Evolutionary conservation across 2,113 vertebrate genomes (phyloP).

Genomic region (Ictalurus furcatus): DNA sequence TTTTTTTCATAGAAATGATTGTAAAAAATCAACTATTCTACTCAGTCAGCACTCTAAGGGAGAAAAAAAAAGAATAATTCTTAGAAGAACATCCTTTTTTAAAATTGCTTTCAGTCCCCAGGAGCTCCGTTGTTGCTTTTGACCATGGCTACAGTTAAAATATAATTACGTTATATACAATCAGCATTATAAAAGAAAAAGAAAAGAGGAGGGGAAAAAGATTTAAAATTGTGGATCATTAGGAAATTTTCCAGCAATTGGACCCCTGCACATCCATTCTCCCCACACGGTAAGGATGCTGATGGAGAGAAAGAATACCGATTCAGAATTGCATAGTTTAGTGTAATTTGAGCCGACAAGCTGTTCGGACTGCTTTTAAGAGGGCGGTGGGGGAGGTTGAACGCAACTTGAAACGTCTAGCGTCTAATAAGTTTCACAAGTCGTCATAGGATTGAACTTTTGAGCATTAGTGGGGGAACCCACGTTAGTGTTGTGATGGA

Average conservation of each 20-base stretch:
- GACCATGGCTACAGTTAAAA: not conserved
- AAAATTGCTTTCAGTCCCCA: not conserved
- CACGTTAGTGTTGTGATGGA: not conserved
- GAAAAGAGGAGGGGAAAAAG: accelerated
- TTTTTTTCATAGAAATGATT: not conserved
- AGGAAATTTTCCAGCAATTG: not conserved
- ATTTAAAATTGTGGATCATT: not conserved
- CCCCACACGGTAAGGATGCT: not conserved
- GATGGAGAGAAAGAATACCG: not conserved
- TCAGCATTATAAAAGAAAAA: not conserved
- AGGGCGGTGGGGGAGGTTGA: too few relatives aligned
- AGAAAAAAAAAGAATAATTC: not conserved
- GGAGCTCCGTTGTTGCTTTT: not conserved
- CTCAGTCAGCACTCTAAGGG: not conserved
- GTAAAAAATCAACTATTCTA: not conserved
- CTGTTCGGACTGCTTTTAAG: not conserved
- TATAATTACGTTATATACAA: not conserved
- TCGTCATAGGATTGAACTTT: not conserved
- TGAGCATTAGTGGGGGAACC: not conserved
- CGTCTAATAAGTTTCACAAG: not conserved
- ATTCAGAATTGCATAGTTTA: not conserved
- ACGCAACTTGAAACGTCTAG: not conserved
- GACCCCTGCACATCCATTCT: not conserved
- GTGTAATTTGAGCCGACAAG: too few relatives aligned
- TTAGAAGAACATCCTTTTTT: not conserved